A percentile compares a stretch with the other conserved stretches of the same genome.
Conservation (phyloP, 2,797 vertebrate genomes). For the Sorex maritimensis region DNA sequence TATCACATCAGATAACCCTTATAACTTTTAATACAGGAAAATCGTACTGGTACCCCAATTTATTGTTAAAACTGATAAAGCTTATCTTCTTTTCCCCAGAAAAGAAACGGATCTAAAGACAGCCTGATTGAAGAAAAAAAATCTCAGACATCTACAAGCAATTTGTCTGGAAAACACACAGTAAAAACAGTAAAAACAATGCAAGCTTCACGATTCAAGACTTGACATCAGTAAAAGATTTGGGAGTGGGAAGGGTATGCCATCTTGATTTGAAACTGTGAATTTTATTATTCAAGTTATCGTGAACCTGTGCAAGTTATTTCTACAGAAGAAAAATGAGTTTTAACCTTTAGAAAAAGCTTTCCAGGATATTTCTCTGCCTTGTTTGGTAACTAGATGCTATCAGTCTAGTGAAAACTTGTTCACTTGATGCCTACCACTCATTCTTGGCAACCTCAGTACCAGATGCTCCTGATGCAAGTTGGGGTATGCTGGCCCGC, state of each 20-base stretch:
- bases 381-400: constrained; percentile 54
- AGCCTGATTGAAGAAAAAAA: constrained; percentile 91
- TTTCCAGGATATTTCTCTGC: constrained; percentile 60
- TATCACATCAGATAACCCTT: no score
- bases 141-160: constrained; percentile 85
- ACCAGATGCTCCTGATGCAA: constrained; percentile 65
- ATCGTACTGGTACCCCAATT: no score
- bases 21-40: no score
- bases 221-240: constrained; percentile 84
- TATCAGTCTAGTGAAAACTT: not conserved
- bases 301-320: constrained; percentile 53
- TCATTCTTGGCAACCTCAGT: not conserved
- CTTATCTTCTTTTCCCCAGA: constrained; percentile 86
- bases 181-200: constrained; percentile 92
- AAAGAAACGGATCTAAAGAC: constrained; percentile 93
- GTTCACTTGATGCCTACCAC: not conserved
- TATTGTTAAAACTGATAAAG: no score
- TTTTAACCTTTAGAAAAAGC: constrained; percentile 55
- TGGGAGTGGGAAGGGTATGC: constrained; percentile 12
- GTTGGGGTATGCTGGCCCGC: not conserved
- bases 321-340: constrained; percentile 14
- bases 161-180: constrained; percentile 88
- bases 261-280: constrained; percentile 81
- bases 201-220: constrained; percentile 90
- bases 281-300: constrained; percentile 70